phyloP scores from a whole-genome alignment of 2,113 vertebrate species.

The Ptyas mucosa region DNA sequence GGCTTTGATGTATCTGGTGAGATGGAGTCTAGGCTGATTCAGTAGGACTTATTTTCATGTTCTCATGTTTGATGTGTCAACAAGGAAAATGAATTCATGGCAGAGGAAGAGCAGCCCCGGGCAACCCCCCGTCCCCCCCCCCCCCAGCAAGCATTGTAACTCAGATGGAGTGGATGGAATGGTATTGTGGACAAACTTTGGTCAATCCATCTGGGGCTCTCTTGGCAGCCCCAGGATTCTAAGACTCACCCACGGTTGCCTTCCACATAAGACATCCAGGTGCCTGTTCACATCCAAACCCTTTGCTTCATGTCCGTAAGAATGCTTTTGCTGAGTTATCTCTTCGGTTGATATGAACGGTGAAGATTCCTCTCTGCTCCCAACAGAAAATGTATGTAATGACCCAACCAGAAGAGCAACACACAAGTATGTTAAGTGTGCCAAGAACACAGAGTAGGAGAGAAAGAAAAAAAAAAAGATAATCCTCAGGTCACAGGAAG shows the following conservation, averaged over 20 bases:
- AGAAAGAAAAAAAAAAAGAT: fast-evolving
- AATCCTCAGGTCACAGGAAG: background rate
- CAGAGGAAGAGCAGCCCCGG: background rate
- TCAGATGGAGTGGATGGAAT: background rate
- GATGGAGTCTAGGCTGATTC: background rate
- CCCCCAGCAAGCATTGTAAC: background rate
- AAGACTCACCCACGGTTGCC: background rate
- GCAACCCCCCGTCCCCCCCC: background rate
- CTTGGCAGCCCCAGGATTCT: background rate
- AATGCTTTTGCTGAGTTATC: background rate
- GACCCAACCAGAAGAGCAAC: background rate
- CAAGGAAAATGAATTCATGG: background rate
- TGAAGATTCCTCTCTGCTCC: background rate
- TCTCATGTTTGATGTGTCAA: background rate
- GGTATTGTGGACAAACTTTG: background rate
- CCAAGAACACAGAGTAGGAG: background rate
- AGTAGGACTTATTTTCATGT: background rate
- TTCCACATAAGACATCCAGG: background rate
- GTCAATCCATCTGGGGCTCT: background rate
- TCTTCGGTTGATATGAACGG: background rate
- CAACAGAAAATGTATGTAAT: background rate
- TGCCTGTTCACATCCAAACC: background rate
- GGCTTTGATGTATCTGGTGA: background rate
- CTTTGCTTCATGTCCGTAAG: background rate
- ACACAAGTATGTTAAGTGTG: background rate